phyloP scores from a whole-genome alignment of 2,113 vertebrate genomes.

The Ameiurus melas region DNA sequence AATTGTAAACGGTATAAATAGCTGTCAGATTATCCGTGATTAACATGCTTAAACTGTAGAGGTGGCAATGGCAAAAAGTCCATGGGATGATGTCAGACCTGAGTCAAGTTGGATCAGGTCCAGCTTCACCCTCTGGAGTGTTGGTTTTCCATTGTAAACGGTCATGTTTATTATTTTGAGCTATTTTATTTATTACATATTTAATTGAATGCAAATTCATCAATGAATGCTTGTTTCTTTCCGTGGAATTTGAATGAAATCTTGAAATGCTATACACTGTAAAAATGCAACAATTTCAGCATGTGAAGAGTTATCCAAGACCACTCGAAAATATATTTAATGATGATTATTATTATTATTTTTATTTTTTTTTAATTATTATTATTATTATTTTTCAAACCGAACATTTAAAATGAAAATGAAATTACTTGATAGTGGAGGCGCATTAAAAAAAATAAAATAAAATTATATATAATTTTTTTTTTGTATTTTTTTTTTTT shows the following conservation, averaged over 20 bases:
- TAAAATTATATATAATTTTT: too few species aligned
- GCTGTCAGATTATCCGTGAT: neutral
- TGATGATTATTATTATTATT: too few species aligned
- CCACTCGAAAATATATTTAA: too few species aligned
- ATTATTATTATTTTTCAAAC: too few species aligned
- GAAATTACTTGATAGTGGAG: too few species aligned
- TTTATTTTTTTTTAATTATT: too few species aligned
- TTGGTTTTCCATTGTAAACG: neutral
- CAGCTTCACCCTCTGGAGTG: neutral
- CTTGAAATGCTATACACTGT: neutral
- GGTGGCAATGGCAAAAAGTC: neutral
- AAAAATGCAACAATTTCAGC: neutral
- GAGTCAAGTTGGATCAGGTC: neutral
- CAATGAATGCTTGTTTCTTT: neutral
- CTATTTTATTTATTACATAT: neutral
- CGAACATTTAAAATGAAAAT: too few species aligned
- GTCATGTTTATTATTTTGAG: neutral
- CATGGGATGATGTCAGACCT: neutral
- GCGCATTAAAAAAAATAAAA: too few species aligned
- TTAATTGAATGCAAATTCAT: neutral
- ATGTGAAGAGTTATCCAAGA: too few species aligned
- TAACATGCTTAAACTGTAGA: neutral
- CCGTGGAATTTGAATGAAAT: too few species aligned
- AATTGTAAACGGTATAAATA: neutral
- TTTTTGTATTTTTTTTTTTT: too few species aligned